These are phyloP conservation scores for Phoxinus dragarum DNA, from an alignment of 2,797 vertebrate species.

Conservation along the genomic window DNA sequence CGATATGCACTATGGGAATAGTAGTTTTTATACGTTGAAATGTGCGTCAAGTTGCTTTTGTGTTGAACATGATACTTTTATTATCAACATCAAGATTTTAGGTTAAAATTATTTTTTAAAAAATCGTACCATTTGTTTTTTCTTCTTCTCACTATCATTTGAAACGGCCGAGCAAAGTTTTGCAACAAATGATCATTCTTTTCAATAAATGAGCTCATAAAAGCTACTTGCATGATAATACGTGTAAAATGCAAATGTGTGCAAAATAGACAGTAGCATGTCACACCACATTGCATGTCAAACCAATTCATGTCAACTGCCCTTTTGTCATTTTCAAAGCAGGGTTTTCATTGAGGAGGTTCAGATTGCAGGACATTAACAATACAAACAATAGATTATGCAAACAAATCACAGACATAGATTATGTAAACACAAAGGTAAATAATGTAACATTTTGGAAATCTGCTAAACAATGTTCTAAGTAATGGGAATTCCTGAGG, in stretches of 20 bases:
- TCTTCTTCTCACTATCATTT: neutral
- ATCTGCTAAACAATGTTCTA: neutral
- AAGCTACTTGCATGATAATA: neutral
- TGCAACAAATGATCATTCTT: neutral
- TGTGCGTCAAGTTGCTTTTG: neutral
- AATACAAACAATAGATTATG: neutral
- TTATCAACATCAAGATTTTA: neutral
- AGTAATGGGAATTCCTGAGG: neutral
- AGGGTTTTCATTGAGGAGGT: neutral
- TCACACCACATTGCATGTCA: neutral
- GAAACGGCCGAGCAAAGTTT: neutral
- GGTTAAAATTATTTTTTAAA: neutral
- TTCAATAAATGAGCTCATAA: neutral
- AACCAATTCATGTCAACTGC: neutral
- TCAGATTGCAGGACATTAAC: neutral
- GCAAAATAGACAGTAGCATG: neutral
- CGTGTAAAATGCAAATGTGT: conserved; percentile 1
- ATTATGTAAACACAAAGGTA: neutral
- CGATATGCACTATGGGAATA: conserved; percentile 54
- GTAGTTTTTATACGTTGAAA: conserved; percentile 38
- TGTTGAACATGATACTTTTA: neutral
- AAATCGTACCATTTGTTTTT: neutral
- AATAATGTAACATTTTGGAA: neutral
- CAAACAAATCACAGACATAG: neutral
- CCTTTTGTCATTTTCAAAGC: conserved; percentile 16